These are phyloP conservation scores for Thermophis baileyi DNA, from an alignment of 2,113 vertebrate species.

Conservation along the genomic window DNA sequence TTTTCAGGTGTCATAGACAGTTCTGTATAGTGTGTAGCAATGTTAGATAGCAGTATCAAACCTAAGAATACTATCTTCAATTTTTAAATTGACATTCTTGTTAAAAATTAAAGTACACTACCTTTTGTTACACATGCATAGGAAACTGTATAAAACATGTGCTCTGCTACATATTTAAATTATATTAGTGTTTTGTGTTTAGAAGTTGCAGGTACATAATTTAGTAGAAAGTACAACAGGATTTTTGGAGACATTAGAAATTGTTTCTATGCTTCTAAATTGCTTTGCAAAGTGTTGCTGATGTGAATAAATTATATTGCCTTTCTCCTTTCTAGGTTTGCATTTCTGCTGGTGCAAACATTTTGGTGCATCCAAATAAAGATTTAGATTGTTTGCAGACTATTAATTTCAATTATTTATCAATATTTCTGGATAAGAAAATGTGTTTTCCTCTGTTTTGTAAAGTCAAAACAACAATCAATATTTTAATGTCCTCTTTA, in stretches of 20 bases:
- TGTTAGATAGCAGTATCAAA: not conserved
- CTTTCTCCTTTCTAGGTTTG: slow-evolving; percentile 29
- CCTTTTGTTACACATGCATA: not conserved
- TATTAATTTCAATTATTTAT: slow-evolving; percentile 43
- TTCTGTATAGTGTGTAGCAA: not conserved
- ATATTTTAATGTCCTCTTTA: not conserved
- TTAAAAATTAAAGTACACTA: not conserved
- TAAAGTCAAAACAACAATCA: not conserved
- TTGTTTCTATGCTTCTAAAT: not conserved
- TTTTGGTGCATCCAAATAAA: slow-evolving; percentile 20
- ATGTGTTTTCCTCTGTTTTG: not conserved
- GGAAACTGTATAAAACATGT: not conserved
- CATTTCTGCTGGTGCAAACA: slow-evolving; percentile 28
- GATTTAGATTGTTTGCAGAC: slow-evolving; percentile 31
- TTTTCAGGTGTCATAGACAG: not conserved
- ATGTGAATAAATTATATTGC: not conserved
- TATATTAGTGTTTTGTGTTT: not conserved
- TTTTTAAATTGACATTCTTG: not conserved
- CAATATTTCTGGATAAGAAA: slow-evolving; percentile 34
- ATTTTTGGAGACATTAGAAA: not conserved
- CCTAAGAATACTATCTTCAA: not conserved
- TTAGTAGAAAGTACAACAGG: not conserved
- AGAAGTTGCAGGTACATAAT: accelerated
- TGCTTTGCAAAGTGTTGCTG: not conserved
- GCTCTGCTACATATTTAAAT: not conserved